Base-by-base conservation (phyloP, 2,888 invertebrate genomes). In the Physocephala rufipes region DNA sequence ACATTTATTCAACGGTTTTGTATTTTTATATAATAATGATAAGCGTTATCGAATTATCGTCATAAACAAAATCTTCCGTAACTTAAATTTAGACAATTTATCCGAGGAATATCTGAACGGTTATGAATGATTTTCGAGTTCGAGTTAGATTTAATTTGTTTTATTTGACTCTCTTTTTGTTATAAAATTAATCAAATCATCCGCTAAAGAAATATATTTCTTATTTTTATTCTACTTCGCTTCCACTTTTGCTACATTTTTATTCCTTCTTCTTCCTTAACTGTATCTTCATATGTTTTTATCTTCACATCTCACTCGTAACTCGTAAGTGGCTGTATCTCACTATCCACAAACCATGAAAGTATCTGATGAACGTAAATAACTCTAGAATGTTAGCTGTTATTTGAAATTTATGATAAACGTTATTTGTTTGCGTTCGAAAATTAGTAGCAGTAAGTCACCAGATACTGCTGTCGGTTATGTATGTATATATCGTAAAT, bases 361-460 rank as follows among this genome's bases (percentile, higher is more conserved):
- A 36, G 5, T 36, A 36, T 36, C 36, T 36, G 36, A 36, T 36
- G 36, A 9, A 36, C 36, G 36, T 36, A 36, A 36, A 36, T 36
- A 36, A 36, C 36, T 36, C 36, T 36, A 36, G 36, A 36, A 36
- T 36, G 36, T 36, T 36, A n/a, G 55, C 36, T 55, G 55, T 66
- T 13, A 36, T 36, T 2, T 51, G 53, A 55, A 36, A 66, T 66
- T 66, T 66, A 66, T 66, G 66, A 36, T 51, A 51, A 55, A 51
- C 55, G 53, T 53, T 66, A 9, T 36, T 66, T 66, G 66, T 55
- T 66, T 66, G 55, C 53, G 51, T 36, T 9, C 53, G 51, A 9
- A 43, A 66, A 66, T 66, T 55, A 66, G 66, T 66, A 53, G 66
- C 55, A 55, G 30, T 28, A 12, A 28, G 66, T 36, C 24, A 26